Conservation (phyloP, 2,113 vertebrate species). For the Triplophysa tibetana region DNA sequence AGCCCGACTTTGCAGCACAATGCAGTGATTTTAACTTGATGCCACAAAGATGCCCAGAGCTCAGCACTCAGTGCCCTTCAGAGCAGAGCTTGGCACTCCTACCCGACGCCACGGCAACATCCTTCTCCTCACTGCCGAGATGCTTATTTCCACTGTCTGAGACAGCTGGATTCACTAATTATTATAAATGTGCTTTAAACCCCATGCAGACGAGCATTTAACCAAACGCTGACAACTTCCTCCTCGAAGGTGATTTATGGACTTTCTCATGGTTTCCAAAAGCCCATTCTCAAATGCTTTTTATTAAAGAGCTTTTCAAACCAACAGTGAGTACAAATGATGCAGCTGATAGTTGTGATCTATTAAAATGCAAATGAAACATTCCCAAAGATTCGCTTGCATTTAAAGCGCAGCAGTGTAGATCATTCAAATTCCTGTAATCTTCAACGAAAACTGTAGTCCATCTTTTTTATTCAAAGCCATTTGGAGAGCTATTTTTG, state of each 20-base stretch:
- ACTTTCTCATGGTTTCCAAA: background rate
- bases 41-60: conserved; percentile 39
- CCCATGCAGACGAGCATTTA: background rate
- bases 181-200: conserved; percentile 6
- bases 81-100: conserved; percentile 21
- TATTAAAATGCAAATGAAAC: conserved; percentile 36
- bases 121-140: background rate
- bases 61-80: conserved; percentile 28
- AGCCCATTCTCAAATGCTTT: background rate
- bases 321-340: conserved; percentile 15
- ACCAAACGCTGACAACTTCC: background rate
- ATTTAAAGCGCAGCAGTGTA: background rate
- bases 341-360: conserved; percentile 17
- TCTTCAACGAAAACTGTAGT: background rate
- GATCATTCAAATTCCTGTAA: conserved; percentile 11
- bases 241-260: conserved; percentile 15
- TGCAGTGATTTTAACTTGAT: conserved; percentile 25
- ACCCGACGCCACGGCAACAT: conserved; percentile 4
- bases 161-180: conserved; percentile 25
- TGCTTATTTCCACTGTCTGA: background rate
- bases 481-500: conserved; percentile 66
- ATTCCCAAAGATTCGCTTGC: background rate
- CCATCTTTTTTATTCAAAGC: conserved; percentile 27
- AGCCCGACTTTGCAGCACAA: conserved; percentile 5
- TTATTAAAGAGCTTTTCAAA: background rate